Evolutionary conservation across 2,797 vertebrate genomes (phyloP).

Genomic region (Chloroceryle amazona): DNA sequence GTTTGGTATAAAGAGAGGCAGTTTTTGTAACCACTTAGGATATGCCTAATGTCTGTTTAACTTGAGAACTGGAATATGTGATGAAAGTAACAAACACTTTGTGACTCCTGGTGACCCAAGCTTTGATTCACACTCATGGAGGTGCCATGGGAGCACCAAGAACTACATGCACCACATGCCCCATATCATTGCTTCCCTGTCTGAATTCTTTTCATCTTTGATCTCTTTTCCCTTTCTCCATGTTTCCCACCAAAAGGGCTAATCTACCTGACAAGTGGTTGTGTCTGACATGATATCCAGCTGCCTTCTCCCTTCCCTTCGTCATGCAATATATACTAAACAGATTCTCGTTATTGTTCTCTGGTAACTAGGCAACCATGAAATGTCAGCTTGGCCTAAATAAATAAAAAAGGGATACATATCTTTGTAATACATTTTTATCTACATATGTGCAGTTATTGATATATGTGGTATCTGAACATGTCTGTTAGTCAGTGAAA

Average conservation of each 20-base stretch:
- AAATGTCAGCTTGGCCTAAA: conserved; percentile 63
- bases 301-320: conserved; percentile 14
- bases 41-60: not conserved
- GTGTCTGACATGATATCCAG: conserved; percentile 23
- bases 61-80: not conserved
- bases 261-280: not conserved
- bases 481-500: not conserved
- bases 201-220: conserved; percentile 6
- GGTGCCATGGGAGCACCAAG: not conserved
- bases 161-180: not conserved
- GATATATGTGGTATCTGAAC: not conserved
- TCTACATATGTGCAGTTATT: not conserved
- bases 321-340: conserved; percentile 43
- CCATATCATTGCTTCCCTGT: not conserved
- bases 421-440: conserved; percentile 43
- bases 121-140: not conserved
- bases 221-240: not conserved
- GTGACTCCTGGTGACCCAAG: not conserved
- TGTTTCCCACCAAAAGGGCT: conserved; percentile 14
- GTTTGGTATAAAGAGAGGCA: not conserved
- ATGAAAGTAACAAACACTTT: not conserved
- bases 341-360: conserved; percentile 73
- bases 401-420: conserved; percentile 62
- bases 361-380: conserved; percentile 70
- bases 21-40: not conserved